Base-by-base conservation (phyloP, 2,888 invertebrate species). In the Omphaloscelis lunosa region DNA sequence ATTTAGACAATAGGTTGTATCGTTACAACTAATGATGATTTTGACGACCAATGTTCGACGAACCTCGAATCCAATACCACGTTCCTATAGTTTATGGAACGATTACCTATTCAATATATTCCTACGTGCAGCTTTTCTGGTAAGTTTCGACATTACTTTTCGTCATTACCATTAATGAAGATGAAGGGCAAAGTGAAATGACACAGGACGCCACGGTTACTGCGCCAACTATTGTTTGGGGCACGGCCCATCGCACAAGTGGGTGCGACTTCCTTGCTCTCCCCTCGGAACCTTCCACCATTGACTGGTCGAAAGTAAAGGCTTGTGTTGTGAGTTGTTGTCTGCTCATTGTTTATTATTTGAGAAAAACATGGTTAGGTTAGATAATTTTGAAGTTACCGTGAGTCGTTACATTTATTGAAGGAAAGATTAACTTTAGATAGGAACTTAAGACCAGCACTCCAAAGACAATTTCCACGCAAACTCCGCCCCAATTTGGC, bases 251-350 rank as follows among this genome's bases (percentile, higher is more conserved):
- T 87, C 87, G 89, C 75, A 11, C 88, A 91, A 82, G 82, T 82
- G 86, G 93, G 94, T 74, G 91, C 88, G 91, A 90, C 89, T 93
- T 94, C 94, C 94, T 92, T 86, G 76, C 87, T 82, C 87, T 62
- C 91, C 91, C 89, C 72, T 73, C 71, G 69, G 48, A 81, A 72
- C 72, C 80, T 74, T 77, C 76, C 78, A 77, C 77, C 72, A 81
- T 66, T 69, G 45, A 74, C n/a, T 39, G n/a, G 67, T 53, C 9
- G 63, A 69, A 72, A 82, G 58, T 15, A 20, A 41, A 27, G 23
- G 11, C 45, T 41, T 59, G 39, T 45, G 27, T n/a, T 29, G 45
- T 45, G 12, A 15, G 45, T 53, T 62, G 15, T 51, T 59, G 29
- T 34, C 5, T 15, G 15, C 29, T 67, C 4, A 23, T 34, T n/a